A percentile compares a stretch with the other conserved stretches of the same genome.
These are phyloP conservation scores for Kryphioiulus occultus DNA, from an alignment of 2,888 invertebrate species.

Conservation along the genomic window DNA sequence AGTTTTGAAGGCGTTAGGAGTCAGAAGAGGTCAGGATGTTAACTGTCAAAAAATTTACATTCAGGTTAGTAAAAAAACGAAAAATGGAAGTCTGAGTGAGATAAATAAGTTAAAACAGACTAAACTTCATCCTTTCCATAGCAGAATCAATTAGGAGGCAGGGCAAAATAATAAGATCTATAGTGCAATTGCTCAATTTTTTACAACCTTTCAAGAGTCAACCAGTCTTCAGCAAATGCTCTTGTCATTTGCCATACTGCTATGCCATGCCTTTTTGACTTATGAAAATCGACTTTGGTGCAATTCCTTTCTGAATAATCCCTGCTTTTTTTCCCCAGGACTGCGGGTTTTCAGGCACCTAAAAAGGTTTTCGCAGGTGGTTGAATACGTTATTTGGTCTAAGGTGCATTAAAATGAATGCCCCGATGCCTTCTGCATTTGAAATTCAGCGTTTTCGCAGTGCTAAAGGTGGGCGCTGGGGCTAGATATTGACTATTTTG, in stretches of 20 bases:
- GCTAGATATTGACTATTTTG: neutral
- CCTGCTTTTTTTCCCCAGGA: neutral
- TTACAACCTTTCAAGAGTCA: too few relatives aligned
- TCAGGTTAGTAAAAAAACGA: too few relatives aligned
- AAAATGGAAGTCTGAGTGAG: too few relatives aligned
- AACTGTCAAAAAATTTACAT: too few relatives aligned
- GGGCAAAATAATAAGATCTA: too few relatives aligned
- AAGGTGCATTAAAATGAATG: constrained; percentile 5
- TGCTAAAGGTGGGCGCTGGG: neutral
- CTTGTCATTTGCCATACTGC: neutral
- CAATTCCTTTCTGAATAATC: neutral
- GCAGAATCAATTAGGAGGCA: too few relatives aligned
- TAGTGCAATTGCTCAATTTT: neutral
- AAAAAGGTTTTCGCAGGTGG: constrained; percentile 5
- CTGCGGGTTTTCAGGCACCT: neutral
- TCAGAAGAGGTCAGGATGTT: too few relatives aligned
- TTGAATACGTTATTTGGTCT: constrained; percentile 5
- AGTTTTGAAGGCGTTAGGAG: too few relatives aligned
- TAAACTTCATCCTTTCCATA: too few relatives aligned
- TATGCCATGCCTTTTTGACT: neutral
- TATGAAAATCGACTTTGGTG: neutral
- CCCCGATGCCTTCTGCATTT: constrained; percentile 5
- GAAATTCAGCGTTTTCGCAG: neutral
- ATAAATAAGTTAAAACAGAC: too few relatives aligned
- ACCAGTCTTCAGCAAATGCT: neutral